Evolutionary conservation across 2,113 vertebrate species (phyloP), one percentile per base, ranked within the genome.

Genomic region (Falco punctatus): DNA sequence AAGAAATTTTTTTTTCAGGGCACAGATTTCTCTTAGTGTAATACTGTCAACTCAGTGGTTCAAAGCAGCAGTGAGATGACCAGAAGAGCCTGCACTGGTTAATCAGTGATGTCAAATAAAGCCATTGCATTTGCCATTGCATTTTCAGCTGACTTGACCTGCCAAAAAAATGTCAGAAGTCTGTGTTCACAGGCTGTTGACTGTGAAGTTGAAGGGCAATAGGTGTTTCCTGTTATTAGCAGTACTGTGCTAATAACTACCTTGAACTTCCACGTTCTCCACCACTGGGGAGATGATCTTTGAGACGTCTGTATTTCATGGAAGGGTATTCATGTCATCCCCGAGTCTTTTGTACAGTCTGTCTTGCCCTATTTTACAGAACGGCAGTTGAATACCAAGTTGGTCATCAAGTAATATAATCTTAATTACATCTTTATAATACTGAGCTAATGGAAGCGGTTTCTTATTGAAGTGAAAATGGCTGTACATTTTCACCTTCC

Each of bases 391-490:
- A 92, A 72, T 91, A 55, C 65, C 86, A 72, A 86, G 46, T 46
- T 5, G 6, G 18, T 79, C 44, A 58, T 92, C 49, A 84, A 94
- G 17, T 61, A 89, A 65, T 8, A 38, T 65, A 75, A 83, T 93
- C 72, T 86, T 87, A 92, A 91, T 94, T 75, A 24, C 38, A 51
- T 79, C 72, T 95, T 72, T 59, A 40, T 87, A 72, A 84, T 54
- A 49, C 30, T n/a, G 57, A 91, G 15, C 52, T 94, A n/a, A 44
- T 84, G 48, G 54, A 88, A 88, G 54, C 81, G 46, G 9, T 49
- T 91, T 69, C 70, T 72, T 82, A 73, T 12, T 95, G 49, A 86
- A 85, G 57, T 81, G 58, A 86, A 75, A 94, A 89, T 84, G 42
- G 42, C 74, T 73, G 6, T 74, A n/a, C 27, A 71, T 23, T 94